Conservation (phyloP, 2,113 vertebrate genomes). For the Tetrao urogallus region DNA sequence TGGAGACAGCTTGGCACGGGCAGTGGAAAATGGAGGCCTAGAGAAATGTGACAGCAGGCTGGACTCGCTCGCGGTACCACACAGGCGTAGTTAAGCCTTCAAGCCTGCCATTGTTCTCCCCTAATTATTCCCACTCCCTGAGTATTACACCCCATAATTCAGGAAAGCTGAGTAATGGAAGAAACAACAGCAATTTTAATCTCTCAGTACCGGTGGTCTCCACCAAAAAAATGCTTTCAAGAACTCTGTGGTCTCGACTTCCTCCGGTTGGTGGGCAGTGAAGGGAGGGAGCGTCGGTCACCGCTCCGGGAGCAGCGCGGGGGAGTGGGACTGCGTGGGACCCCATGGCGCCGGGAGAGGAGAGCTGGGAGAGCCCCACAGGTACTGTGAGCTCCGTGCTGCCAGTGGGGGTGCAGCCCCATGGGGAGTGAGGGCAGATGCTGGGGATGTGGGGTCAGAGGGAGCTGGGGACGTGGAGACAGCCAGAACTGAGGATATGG, state of each 20-base stretch:
- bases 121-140: conserved; percentile 77
- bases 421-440: not conserved
- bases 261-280: conserved; percentile 52
- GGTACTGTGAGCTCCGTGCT: not conserved
- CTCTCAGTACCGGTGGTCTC: conserved; percentile 76
- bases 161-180: conserved; percentile 79
- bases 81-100: conserved; percentile 63
- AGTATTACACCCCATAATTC: conserved; percentile 80
- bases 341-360: not conserved
- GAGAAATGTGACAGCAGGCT: conserved; percentile 65
- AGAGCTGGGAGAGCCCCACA: not conserved
- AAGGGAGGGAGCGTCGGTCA: conserved; percentile 41
- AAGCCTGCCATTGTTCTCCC: conserved; percentile 74
- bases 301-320: not conserved
- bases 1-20: conserved; percentile 51
- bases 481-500: too few relatives aligned
- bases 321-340: not conserved
- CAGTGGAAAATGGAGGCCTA: conserved; percentile 62
- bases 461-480: not conserved
- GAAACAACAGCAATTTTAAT: conserved; percentile 78
- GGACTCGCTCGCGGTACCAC: conserved; percentile 53
- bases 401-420: too few relatives aligned
- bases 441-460: accelerated
- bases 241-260: conserved; percentile 62
- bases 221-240: conserved; percentile 69